Percentiles rank a stretch among this genome's conserved stretches.
phyloP scores from a whole-genome alignment of 2,797 vertebrate genomes.

The Cirrhinus mrigala region DNA sequence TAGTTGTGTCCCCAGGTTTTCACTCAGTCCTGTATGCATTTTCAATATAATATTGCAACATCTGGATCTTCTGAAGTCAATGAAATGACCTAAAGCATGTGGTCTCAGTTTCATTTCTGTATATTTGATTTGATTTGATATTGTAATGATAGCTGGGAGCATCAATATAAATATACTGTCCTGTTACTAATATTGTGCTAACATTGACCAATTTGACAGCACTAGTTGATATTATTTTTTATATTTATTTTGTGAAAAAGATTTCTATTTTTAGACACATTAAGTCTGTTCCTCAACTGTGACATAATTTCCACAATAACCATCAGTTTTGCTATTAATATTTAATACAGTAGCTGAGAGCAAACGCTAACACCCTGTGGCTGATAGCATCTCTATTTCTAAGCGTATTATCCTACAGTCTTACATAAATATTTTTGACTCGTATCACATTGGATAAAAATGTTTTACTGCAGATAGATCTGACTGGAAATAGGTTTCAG shows the following conservation, averaged over 20 bases:
- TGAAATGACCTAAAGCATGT: no score
- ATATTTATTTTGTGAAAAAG: background rate
- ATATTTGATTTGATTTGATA: no score
- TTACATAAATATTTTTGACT: background rate
- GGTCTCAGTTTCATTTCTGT: no score
- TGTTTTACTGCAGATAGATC: constrained; percentile 16
- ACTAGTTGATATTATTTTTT: no score
- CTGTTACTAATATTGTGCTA: no score
- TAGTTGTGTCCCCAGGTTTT: no score
- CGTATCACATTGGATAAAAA: constrained; percentile 1
- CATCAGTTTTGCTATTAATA: background rate
- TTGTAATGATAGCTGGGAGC: no score
- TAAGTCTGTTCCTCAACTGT: background rate
- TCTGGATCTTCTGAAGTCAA: no score
- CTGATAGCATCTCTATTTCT: background rate
- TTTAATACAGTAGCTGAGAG: background rate
- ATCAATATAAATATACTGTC: no score
- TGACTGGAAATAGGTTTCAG: constrained; percentile 39
- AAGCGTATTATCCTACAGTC: background rate
- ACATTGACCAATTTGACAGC: no score
- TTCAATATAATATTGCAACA: no score
- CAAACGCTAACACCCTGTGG: background rate
- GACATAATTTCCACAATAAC: background rate
- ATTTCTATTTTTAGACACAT: background rate
- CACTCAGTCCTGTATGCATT: no score